These are phyloP conservation scores for Maniola hyperantus DNA, from an alignment of 2,888 invertebrate species.

Conservation along the genomic window DNA sequence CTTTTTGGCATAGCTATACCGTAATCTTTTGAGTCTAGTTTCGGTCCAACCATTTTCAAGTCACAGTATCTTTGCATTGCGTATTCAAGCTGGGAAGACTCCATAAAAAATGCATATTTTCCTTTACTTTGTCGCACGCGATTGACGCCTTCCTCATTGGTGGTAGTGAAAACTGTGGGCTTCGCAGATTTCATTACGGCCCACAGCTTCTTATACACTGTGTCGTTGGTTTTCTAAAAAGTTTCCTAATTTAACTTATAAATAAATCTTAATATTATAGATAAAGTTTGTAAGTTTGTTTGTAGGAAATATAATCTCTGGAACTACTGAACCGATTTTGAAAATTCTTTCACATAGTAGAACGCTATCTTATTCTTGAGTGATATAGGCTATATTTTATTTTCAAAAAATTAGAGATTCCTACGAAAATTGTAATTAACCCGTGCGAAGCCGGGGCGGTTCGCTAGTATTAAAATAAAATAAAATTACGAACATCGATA, in stretches of 20 bases:
- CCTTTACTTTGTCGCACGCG: slow-evolving; percentile 89
- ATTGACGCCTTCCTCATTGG: slow-evolving; percentile 92
- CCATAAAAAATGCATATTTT: slow-evolving; percentile 97
- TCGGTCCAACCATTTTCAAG: slow-evolving; percentile 89
- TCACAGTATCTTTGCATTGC: slow-evolving; percentile 91
- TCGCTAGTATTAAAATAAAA: too few species aligned
- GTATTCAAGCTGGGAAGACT: slow-evolving; percentile 97
- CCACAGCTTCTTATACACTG: slow-evolving; percentile 95
- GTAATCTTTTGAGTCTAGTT: slow-evolving; percentile 91
- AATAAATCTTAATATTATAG: neutral
- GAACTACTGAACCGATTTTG: too few species aligned
- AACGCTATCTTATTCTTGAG: too few species aligned
- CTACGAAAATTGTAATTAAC: too few species aligned
- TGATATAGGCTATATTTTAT: too few species aligned
- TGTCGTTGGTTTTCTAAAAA: slow-evolving; percentile 89
- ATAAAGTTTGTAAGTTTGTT: too few species aligned
- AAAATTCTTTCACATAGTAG: too few species aligned
- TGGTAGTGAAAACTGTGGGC: slow-evolving; percentile 90
- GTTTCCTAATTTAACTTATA: neutral
- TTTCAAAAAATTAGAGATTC: too few species aligned
- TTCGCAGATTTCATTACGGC: slow-evolving; percentile 91
- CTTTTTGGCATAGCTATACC: slow-evolving; percentile 93
- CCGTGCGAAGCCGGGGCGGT: too few species aligned
- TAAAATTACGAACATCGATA: too few species aligned
- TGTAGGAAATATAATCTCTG: too few species aligned